A percentile compares a stretch with the other conserved stretches of the same genome.
Conservation (phyloP, 1,140 invertebrate genomes). For the Lepidurus arcticus region DNA sequence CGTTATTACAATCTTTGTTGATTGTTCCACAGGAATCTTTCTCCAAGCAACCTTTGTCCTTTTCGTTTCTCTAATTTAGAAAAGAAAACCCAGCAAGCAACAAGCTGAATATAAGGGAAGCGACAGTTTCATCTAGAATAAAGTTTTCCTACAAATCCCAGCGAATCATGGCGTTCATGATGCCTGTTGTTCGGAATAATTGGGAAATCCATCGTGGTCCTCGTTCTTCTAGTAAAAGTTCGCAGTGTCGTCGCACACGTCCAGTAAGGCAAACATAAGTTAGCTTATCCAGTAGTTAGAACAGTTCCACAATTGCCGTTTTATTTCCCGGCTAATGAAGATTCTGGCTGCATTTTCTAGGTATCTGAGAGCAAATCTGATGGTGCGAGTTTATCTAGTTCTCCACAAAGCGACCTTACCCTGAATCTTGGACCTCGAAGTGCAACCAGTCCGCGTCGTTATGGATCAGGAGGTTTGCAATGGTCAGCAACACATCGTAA, state of each 20-base stretch:
- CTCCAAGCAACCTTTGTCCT: too few relatives aligned
- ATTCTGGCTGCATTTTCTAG: background rate
- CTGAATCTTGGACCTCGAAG: background rate
- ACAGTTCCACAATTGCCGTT: background rate
- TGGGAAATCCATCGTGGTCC: background rate
- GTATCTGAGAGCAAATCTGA: background rate
- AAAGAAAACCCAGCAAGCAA: too few relatives aligned
- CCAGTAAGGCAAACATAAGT: background rate
- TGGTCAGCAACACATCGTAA: background rate
- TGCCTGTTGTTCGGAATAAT: slow-evolving; percentile 3
- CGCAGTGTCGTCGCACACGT: background rate
- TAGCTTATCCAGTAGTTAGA: background rate
- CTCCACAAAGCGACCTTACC: background rate
- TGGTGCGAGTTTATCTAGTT: background rate
- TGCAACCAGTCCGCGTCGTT: background rate
- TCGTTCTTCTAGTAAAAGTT: background rate
- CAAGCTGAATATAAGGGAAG: too few relatives aligned
- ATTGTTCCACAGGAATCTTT: too few relatives aligned
- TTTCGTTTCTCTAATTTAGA: too few relatives aligned
- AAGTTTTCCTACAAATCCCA: too few relatives aligned
- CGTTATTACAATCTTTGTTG: too few relatives aligned
- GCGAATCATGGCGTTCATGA: background rate
- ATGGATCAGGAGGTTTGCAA: background rate
- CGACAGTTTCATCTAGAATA: too few relatives aligned
- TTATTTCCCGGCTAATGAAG: background rate